These are phyloP conservation scores for Neocloeon triangulifer DNA, from an alignment of 1,140 invertebrate species.

Conservation along the genomic window DNA sequence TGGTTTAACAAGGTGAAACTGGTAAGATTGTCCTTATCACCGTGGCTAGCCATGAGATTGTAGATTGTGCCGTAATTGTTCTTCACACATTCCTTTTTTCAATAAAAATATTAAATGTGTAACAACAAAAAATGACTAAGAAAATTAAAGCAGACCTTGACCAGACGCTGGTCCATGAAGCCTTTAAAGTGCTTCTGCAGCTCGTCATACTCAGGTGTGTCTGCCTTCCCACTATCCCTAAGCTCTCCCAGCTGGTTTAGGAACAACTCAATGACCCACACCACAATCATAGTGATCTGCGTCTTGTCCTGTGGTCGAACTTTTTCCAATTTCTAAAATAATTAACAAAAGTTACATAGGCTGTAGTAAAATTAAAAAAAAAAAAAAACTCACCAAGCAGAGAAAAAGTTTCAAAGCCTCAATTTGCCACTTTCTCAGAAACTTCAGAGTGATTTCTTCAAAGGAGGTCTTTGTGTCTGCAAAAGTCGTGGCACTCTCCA, in stretches of 20 bases:
- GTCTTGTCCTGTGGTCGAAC: conserved; percentile 39
- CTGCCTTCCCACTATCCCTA: conserved; percentile 26
- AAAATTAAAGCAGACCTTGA: conserved; percentile 12
- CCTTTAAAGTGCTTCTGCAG: conserved; percentile 63
- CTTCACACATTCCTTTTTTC: conserved; percentile 46
- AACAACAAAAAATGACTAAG: neutral
- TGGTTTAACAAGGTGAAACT: conserved; percentile 66
- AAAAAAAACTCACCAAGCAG: conserved; percentile 26
- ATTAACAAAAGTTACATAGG: conserved; percentile 8
- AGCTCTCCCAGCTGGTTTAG: conserved; percentile 61
- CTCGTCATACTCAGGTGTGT: conserved; percentile 26
- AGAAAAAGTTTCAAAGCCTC: conserved; percentile 73
- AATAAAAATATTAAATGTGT: conserved; percentile 5
- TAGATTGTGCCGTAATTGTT: conserved; percentile 65
- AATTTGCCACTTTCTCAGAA: conserved; percentile 59
- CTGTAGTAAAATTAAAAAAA: neutral
- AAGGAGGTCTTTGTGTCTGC: conserved; percentile 80
- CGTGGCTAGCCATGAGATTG: conserved; percentile 76
- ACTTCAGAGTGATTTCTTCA: conserved; percentile 84
- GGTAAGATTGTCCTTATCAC: conserved; percentile 72
- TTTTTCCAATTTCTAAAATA: conserved; percentile 26
- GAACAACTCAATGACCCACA: conserved; percentile 85
- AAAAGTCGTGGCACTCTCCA: conserved; percentile 66
- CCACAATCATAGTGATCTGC: conserved; percentile 72
- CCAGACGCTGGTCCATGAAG: conserved; percentile 37